A percentile compares a stretch with the other conserved stretches of the same genome.
These are phyloP conservation scores for Anguilla obscura DNA, from an alignment of 2,797 vertebrate species.

Conservation along the genomic window DNA sequence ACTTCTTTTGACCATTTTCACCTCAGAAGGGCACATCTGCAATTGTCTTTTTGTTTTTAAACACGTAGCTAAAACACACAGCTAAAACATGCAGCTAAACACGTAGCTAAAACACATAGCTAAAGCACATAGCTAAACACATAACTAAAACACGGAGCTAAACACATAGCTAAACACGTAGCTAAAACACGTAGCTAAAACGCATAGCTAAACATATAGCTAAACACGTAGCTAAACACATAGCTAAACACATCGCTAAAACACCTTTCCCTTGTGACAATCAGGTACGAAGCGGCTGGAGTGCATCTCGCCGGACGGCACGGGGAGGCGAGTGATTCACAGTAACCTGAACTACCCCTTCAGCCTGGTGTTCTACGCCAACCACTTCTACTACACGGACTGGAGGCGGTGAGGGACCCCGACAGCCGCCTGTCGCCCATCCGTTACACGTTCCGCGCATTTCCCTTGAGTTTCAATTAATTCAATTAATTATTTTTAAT, in stretches of 20 bases:
- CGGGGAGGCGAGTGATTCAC: slow-evolving; percentile 78
- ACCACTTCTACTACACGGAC: slow-evolving; percentile 95
- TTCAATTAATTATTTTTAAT: not conserved
- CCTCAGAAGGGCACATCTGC: too few relatives aligned
- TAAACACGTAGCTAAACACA: too few relatives aligned
- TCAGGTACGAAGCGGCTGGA: slow-evolving; percentile 94
- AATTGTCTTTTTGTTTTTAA: not conserved
- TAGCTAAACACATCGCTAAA: too few relatives aligned
- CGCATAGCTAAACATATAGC: too few relatives aligned
- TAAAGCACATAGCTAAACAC: too few relatives aligned
- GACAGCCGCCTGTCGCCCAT: too few relatives aligned
- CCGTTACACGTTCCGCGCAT: too few relatives aligned
- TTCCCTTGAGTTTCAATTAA: not conserved
- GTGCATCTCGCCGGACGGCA: slow-evolving; percentile 81
- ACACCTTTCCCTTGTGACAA: not conserved
- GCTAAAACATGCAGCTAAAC: not conserved
- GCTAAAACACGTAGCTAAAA: too few relatives aligned
- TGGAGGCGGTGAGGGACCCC: slow-evolving; percentile 84
- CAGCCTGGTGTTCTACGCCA: slow-evolving; percentile 83
- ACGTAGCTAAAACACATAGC: not conserved
- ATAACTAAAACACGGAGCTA: too few relatives aligned
- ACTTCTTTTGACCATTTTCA: not conserved
- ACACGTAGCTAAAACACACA: not conserved
- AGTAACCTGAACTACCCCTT: slow-evolving; percentile 92
- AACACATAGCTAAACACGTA: too few relatives aligned